These are phyloP conservation scores for Tokudaia muenninki DNA, from an alignment of 2,797 vertebrate genomes.

Conservation along the genomic window DNA sequence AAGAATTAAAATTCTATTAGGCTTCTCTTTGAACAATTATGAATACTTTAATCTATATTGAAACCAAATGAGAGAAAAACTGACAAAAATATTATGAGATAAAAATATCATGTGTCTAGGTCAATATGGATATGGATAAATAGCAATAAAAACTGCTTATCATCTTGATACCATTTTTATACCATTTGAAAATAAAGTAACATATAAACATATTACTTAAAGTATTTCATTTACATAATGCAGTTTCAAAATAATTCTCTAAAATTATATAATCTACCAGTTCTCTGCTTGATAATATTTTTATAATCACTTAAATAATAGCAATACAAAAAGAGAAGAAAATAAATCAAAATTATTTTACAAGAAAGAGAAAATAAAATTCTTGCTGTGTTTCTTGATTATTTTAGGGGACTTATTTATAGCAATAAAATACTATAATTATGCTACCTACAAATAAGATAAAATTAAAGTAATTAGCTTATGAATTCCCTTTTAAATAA, in stretches of 20 bases:
- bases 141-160: neutral
- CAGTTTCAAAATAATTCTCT: constrained; percentile 12
- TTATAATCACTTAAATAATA: constrained; percentile 23
- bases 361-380: constrained; percentile 37
- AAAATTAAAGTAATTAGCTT: constrained; percentile 47
- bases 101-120: neutral
- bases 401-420: neutral
- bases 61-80: constrained; percentile 40
- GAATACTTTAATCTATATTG: neutral
- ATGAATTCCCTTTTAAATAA: neutral
- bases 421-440: constrained; percentile 13
- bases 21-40: neutral
- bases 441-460: neutral
- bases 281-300: neutral
- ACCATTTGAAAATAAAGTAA: neutral
- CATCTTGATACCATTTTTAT: neutral
- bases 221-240: neutral
- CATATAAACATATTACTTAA: constrained; percentile 3
- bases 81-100: neutral
- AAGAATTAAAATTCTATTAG: constrained; percentile 29
- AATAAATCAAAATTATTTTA: constrained; percentile 51
- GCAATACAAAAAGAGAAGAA: neutral
- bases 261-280: constrained; percentile 33
- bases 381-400: constrained; percentile 3
- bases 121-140: constrained; percentile 20